A percentile compares a stretch with the other conserved stretches of the same genome.
phyloP scores from a whole-genome alignment of 2,888 invertebrate genomes.

The Netelia melanura region DNA sequence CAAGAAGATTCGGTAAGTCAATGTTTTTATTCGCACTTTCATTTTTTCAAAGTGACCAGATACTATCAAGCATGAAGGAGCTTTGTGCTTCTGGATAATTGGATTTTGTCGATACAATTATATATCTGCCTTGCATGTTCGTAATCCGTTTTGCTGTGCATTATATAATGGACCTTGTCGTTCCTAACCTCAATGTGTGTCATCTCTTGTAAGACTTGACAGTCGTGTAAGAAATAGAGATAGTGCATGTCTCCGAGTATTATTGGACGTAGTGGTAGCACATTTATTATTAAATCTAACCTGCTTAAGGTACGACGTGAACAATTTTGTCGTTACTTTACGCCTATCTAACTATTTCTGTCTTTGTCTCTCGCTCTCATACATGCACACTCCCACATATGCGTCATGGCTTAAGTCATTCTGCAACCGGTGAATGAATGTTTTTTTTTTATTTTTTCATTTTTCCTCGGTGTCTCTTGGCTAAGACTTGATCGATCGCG shows the following conservation, averaged over 20 bases:
- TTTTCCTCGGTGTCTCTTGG: not conserved
- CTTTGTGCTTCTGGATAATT: conserved; percentile 48
- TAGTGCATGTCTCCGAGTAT: not conserved
- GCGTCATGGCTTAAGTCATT: not conserved
- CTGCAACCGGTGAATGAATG: not conserved
- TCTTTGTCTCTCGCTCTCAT: not conserved
- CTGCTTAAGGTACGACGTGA: no score
- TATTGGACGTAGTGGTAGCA: not conserved
- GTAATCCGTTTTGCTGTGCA: conserved; percentile 43
- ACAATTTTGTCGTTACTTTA: no score
- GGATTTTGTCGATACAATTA: conserved; percentile 69
- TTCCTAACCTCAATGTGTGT: conserved; percentile 59
- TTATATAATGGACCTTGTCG: conserved; percentile 48
- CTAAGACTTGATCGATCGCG: not conserved
- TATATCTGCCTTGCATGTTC: conserved; percentile 51
- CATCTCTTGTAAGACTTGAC: not conserved
- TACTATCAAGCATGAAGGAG: conserved; percentile 3
- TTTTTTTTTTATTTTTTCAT: not conserved
- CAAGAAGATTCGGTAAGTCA: conserved; percentile 76
- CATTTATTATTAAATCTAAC: no score
- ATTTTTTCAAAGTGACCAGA: not conserved
- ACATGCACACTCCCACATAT: not conserved
- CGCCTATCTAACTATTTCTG: no score
- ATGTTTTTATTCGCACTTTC: not conserved
- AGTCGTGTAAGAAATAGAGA: not conserved